Base-by-base conservation (phyloP, 2,797 vertebrate species). In the Microctenopoma steveboyesi region DNA sequence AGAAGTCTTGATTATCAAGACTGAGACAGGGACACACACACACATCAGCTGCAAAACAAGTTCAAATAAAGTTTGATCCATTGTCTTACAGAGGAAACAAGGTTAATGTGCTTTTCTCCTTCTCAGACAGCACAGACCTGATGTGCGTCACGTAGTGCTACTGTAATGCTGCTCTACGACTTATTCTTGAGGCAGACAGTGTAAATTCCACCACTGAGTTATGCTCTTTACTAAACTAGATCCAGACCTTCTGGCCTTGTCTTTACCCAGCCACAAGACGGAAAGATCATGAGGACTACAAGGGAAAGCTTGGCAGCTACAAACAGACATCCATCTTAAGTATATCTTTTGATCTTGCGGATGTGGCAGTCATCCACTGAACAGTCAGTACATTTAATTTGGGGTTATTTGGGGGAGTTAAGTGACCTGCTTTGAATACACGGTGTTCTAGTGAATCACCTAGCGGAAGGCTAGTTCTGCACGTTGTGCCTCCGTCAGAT, bases 301-400 rank as follows among this genome's bases (percentile, higher is more conserved):
- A 8, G 16, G 39, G 42, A 16, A 75, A 57, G 50, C 55, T 69
- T 84, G 83, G 79, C 72, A 0, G 56, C 47, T 28, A 15, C 48
- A 53, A 72, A 43, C 0, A 0, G 30, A 57, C 72, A 89, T 90
- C 77, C 77, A 81, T 89, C 82, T 84, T 83, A 37, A 52, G 27
- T 64, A 47, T 69, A 58, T 60, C 35, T 72, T 81, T 58, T 81
- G 33, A 87, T 81, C 35, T 35, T 43, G 22, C 14, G 39, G 62
- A 78, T 80, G 66, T 69, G 69, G 67, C 39, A 51, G 72, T 74
- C 72, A 71, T 49, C 43, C 49, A 42, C 42, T 35, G 22, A 73
- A 65, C 28, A 63, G 22, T 58, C 18, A 1, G 66, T 66, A 15
- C 76, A 53, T 83, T 88, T 82, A 35, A 78, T 79, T 80, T 83